Base-by-base conservation (phyloP, 2,113 vertebrate species). In the Leptobrachium leishanense region DNA sequence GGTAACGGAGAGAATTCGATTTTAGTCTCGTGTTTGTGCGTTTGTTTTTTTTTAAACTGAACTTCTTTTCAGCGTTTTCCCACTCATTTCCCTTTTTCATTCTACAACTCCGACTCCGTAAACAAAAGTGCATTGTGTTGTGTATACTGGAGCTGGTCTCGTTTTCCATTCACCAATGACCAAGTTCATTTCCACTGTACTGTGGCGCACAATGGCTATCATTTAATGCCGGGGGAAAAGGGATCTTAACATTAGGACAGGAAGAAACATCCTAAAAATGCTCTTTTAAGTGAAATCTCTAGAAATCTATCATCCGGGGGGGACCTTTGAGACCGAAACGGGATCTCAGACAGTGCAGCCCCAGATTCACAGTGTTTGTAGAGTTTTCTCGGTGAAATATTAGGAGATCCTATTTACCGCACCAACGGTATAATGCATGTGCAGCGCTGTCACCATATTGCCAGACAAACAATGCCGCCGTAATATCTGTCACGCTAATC, bases 101-200 rank as follows among this genome's bases (percentile, higher is more conserved):
- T 90, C 88, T 88, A 81, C 74, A 87, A 84, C 72, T 82, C 77
- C 74, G 77, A 87, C 83, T 86, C 68, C 2, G 75, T 83, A 89
- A 89, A 89, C 83, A 90, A 85, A 84, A 87, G 83, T 10, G 70
- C 71, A 82, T 78, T 88, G 81, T 84, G 86, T 83, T 85, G 83
- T 2, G 12, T 84, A 77, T 67, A 41, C 83, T 89, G 84, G 83
- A 85, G 77, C 69, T 75, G 65, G 65, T 50, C 8, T 86, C 82
- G 84, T 86, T 76, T 63, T 84, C 83, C 79, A 84, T 79, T 77
- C 76, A 83, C 82, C 82, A 81, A 77, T 83, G 73, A 82, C 82
- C 82, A 84, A 85, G 84, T 78, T 83, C 75, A 75, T 78, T 82
- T 83, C 69, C 83, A 90, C 81, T 31, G 68, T 83, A 68, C 81